These are phyloP conservation scores for Steromphala cineraria DNA, from an alignment of 2,888 invertebrate species.

Conservation along the genomic window DNA sequence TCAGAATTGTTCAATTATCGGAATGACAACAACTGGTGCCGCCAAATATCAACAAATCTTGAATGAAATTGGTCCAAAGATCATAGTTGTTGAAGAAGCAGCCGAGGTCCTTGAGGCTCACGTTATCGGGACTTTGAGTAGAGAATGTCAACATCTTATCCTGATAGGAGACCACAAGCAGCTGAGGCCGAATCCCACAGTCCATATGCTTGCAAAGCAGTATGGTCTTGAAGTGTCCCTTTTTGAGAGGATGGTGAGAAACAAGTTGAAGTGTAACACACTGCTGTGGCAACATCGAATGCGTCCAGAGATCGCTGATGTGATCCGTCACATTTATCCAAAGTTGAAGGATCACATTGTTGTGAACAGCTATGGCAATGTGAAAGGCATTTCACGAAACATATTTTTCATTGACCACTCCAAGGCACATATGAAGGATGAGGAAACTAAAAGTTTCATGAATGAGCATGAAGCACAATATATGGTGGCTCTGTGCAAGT, in stretches of 20 bases:
- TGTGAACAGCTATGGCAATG: constrained; percentile 51
- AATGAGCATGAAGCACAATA: constrained; percentile 69
- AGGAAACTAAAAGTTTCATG: constrained; percentile 58
- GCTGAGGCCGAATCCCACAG: constrained; percentile 84
- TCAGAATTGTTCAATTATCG: constrained; percentile 56
- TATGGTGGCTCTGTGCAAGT: constrained; percentile 57
- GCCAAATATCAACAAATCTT: constrained; percentile 65
- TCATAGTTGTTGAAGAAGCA: constrained; percentile 86
- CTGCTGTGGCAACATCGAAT: constrained; percentile 80
- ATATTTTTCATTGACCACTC: constrained; percentile 69
- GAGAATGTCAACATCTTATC: constrained; percentile 86
- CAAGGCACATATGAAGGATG: constrained; percentile 50
- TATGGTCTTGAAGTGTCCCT: constrained; percentile 86
- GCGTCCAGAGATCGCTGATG: constrained; percentile 69
- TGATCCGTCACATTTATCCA: constrained; percentile 68
- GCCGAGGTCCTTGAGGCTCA: constrained; percentile 91
- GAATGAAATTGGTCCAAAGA: constrained; percentile 69
- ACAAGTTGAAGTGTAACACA: constrained; percentile 79
- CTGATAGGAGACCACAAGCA: constrained; percentile 91
- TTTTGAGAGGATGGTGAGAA: constrained; percentile 87
- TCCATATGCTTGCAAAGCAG: constrained; percentile 81
- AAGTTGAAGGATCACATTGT: constrained; percentile 60
- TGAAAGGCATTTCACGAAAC: constrained; percentile 61
- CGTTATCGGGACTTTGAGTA: constrained; percentile 84
- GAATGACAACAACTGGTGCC: constrained; percentile 72